Evolutionary conservation across 2,113 vertebrate genomes (phyloP), one percentile per base, ranked within the genome.

Genomic region (Irena cyanogastra): DNA sequence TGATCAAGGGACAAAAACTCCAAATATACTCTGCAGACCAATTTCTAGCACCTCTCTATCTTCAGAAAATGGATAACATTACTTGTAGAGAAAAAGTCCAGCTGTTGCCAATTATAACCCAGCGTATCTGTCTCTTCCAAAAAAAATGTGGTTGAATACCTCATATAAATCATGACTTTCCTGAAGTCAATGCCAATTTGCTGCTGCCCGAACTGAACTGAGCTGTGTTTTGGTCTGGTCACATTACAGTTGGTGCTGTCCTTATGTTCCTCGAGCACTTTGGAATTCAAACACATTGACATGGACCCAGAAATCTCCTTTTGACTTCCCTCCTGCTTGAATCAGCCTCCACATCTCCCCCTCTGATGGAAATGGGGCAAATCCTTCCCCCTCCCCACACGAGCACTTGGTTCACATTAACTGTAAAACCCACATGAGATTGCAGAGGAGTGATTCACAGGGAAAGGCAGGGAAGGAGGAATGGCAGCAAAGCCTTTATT

Each of bases 371-470:
- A 90, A 0, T 13, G 11, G 16, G 30, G 13, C 6, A 56, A 86
- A 53, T 31, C 56, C 54, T 69, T 65, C 72, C 61, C 30, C 97
- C 94, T 97, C 97, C 95, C 94, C 94, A 75, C 80, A 75, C 28
- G 30, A 97, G 96, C 98, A 87, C 96, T 98, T 97, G 95, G 96
- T 97, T 97, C 96, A 49, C 87, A 95, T 97, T 97, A 97, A 97
- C 93, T 72, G 44, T 41, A 91, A 94, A 93, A 87, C 76, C 89
- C 95, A 96, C 14, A 1, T 0, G n/a, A 56, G 71, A 60, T 63
- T 74, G 42, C 95, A 98, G 97, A 97, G 91, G 52, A 86, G 70
- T 96, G 93, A 98, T 93, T 98, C 97, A 97, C 23, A 19, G 45
- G 88, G 56, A 76, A 89, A 94, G 91, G 96, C 86, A 96, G 82